Percentiles rank a stretch among this genome's conserved stretches.
Evolutionary conservation across 2,888 invertebrate genomes (phyloP).

Genomic region (Furcula furcula): DNA sequence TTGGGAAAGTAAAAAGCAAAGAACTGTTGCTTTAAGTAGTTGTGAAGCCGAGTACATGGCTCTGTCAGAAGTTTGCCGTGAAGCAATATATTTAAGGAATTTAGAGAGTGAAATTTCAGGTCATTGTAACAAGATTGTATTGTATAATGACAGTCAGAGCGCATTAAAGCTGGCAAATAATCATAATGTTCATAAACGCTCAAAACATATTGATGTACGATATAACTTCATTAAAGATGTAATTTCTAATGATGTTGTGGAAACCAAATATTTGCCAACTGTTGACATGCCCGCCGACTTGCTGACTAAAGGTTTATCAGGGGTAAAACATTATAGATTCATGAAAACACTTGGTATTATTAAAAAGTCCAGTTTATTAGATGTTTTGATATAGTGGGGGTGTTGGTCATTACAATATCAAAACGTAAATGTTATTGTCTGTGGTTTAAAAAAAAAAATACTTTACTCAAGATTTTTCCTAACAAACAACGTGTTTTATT

Average conservation of each 20-base stretch:
- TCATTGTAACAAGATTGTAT: not conserved
- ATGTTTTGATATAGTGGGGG: not conserved
- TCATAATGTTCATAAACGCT: not conserved
- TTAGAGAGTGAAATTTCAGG: conserved; percentile 1
- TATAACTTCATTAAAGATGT: conserved; percentile 2
- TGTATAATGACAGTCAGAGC: conserved; percentile 3
- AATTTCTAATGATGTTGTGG: not conserved
- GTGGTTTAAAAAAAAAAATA: no score
- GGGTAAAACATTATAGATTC: no score
- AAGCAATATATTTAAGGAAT: conserved; percentile 2
- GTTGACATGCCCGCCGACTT: no score
- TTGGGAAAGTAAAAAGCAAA: conserved; percentile 10
- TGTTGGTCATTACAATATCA: no score
- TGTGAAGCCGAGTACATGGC: not conserved
- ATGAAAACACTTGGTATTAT: not conserved
- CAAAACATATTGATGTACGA: conserved; percentile 3
- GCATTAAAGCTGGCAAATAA: not conserved
- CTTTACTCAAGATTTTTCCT: no score
- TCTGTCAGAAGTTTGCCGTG: conserved; percentile 1
- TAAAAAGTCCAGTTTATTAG: not conserved
- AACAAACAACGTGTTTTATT: no score
- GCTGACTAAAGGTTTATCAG: no score
- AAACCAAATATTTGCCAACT: no score
- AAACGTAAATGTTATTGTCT: no score
- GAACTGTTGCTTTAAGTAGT: not conserved